Percentiles rank a stretch among this genome's conserved stretches.
phyloP scores from a whole-genome alignment of 2,113 vertebrate species.

The Verasper variegatus region DNA sequence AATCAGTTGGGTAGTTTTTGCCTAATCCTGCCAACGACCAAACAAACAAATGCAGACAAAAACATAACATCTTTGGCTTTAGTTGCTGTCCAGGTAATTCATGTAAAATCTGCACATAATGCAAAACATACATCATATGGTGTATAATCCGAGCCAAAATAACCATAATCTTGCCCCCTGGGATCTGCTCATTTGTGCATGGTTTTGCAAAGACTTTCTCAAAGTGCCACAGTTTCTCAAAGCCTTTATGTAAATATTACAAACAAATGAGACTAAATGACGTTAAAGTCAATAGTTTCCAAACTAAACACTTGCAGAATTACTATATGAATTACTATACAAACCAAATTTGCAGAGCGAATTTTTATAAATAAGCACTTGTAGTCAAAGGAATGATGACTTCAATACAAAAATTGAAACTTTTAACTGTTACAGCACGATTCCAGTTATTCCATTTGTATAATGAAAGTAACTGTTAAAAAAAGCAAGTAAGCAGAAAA shows the following conservation, averaged over 20 bases:
- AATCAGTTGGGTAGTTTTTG: too few relatives aligned
- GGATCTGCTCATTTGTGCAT: not conserved
- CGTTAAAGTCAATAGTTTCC: not conserved
- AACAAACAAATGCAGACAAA: not conserved
- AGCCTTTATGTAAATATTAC: slow-evolving; percentile 1
- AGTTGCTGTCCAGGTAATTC: too few relatives aligned
- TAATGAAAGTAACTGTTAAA: not conserved
- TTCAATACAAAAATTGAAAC: not conserved
- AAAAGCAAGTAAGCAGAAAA: not conserved
- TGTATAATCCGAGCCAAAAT: too few relatives aligned
- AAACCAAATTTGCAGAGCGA: not conserved
- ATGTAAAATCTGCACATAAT: not conserved
- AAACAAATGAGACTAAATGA: not conserved
- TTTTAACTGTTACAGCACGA: not conserved
- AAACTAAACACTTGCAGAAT: not conserved
- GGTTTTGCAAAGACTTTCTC: not conserved
- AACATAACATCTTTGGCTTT: not conserved
- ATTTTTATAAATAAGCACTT: not conserved
- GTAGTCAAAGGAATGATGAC: not conserved
- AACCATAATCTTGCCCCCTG: too few relatives aligned
- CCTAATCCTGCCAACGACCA: too few relatives aligned
- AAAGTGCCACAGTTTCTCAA: not conserved
- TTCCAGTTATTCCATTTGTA: not conserved
- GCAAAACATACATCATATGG: too few relatives aligned
- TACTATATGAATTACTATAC: not conserved